Evolutionary conservation across 35 echinoderm and acorn worm species (phyloP), one percentile per base, ranked within the genome.

Genomic region (Antedon bifida): DNA sequence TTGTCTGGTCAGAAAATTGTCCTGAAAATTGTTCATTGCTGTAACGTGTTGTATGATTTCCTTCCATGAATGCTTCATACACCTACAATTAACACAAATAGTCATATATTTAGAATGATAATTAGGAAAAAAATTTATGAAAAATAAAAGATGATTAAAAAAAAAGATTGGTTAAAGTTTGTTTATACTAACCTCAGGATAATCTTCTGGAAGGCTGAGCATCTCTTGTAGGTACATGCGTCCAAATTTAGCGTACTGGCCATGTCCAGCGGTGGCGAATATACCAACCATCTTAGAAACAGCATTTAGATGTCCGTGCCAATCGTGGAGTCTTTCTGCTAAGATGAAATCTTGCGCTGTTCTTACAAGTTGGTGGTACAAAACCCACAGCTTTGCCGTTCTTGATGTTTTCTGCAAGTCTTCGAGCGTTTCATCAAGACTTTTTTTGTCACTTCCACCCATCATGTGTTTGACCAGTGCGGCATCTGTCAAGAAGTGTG

Each of bases 1-100:
- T 79, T 34, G 75, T 86, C 39, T 86, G 85, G 38, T 86, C 85
- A 79, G 85, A 86, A 86, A 86, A 86, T 77, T 86, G 85, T 21
- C 75, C 85, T 29, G 85, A 86, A 86, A 86, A 86, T 77, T 86
- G 85, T 0, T 45, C 85, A 34, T 75, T 78, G 76, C 81, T 82
- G 81, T 82, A 82, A 42, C 81, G 81, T 1, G 81, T 39, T 82
- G 81, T 82, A 30, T 82, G 81, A 82, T 42, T n/a, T 42, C 81
- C 81, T 36, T 82, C 81, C 36, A 5, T 82, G 35, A 82, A 82
- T 82, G 81, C 81, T 82, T 82, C 1, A 82, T 82, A 82, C 35
- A 82, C 81, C 36, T 38, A 32, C 10, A 81, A 32, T 35, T 35
- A 81, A 36, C 10, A 81, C 33, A 35, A 81, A 35, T 29, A n/a